Base-by-base conservation (phyloP, 2,888 invertebrate genomes). In the Drosophila paranaensis region DNA sequence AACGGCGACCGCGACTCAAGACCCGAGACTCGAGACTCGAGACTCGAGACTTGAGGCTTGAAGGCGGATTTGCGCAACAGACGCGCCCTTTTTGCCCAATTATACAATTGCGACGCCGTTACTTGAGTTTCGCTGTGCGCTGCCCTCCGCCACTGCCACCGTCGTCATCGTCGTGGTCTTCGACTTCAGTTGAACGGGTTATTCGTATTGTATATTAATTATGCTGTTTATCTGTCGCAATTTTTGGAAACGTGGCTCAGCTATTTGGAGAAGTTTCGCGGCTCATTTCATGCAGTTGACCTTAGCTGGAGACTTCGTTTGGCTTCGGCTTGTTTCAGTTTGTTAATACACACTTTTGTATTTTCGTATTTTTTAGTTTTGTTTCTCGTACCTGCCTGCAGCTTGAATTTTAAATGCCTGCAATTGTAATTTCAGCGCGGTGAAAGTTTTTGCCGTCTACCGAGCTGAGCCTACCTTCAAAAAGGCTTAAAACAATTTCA, bases 11-110 rank as follows among this genome's bases (percentile, higher is more conserved):
- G 66, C 65, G 57, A 71, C 27, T 27, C 27, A 27, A 27, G 27
- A 3, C 27, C 3, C 27, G 3, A 27, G 27, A 27, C 68, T 57
- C 45, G 45, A 45, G 42, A 43, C 42, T 2, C 20, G 20, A 20
- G 20, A 20, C 20, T 2, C 10, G 42, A 42, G 42, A 70, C 42
- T 10, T 20, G 43, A 43, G 45, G 65, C 68, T 60, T 60, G 65
- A 63, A 81, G 79, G 60, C 76, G 64, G 55, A 70, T 88, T 88
- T 87, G 70, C 87, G 79, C 79, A 89, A 87, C 65, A 64, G 71
- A 67, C 88, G 72, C 88, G 80, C 88, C 87, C 87, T 86, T 83
- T 86, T 83, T 81, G 48, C 67, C 60, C 71, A 88, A 88, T 82
- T 85, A 88, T 85, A 79, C 85, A 82, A 82, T 82, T 82, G 85